These are phyloP conservation scores for Heliconius congener DNA, from an alignment of 1,140 invertebrate species.

Conservation along the genomic window DNA sequence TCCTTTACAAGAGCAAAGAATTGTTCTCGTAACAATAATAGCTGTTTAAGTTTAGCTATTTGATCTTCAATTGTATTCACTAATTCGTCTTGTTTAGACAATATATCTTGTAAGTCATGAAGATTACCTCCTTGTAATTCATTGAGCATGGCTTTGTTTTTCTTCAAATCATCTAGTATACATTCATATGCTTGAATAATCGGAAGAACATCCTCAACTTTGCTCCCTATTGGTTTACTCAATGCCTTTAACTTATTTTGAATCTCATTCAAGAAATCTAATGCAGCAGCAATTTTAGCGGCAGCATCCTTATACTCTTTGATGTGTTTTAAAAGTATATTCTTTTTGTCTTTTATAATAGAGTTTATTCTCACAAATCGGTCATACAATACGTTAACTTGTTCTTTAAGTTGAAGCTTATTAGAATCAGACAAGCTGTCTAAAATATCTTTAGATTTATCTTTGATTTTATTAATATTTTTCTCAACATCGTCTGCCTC, in stretches of 20 bases:
- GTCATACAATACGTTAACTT: conserved; percentile 89
- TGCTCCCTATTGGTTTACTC: conserved; percentile 91
- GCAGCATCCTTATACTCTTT: conserved; percentile 90
- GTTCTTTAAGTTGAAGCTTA: conserved; percentile 89
- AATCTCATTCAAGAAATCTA: conserved; percentile 90
- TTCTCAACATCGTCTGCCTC: conserved; percentile 87
- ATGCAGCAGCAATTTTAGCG: conserved; percentile 88
- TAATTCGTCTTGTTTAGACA: conserved; percentile 91
- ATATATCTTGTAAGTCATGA: conserved; percentile 88
- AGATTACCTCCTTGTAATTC: conserved; percentile 88
- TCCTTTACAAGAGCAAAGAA: conserved; percentile 92
- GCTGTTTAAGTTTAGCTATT: conserved; percentile 88
- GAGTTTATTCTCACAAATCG: conserved; percentile 87
- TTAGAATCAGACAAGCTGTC: conserved; percentile 92
- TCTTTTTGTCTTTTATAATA: conserved; percentile 88
- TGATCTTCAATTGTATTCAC: conserved; percentile 92
- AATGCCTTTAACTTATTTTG: conserved; percentile 91
- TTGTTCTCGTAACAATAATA: conserved; percentile 91
- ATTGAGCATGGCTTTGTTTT: conserved; percentile 89
- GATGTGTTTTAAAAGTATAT: conserved; percentile 87
- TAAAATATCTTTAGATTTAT: conserved; percentile 90
- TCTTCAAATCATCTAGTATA: conserved; percentile 90
- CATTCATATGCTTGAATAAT: conserved; percentile 89
- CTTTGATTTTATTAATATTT: conserved; percentile 87
- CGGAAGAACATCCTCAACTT: conserved; percentile 91